These are phyloP conservation scores for Channallabes apus DNA, from an alignment of 2,797 vertebrate genomes.

Conservation along the genomic window DNA sequence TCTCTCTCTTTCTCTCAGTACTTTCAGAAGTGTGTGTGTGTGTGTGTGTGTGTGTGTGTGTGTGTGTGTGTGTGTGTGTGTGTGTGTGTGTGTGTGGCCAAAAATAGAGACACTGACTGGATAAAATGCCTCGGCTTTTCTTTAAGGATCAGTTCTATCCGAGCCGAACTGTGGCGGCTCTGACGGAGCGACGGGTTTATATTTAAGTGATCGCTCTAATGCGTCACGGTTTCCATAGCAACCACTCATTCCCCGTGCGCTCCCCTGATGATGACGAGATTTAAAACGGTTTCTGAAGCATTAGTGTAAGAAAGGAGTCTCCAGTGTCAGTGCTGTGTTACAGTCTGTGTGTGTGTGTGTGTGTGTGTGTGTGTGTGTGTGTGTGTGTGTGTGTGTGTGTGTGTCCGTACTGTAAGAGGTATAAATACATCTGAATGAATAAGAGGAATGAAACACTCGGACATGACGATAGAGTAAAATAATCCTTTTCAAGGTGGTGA, in stretches of 20 bases:
- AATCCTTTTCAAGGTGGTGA: background rate
- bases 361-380: too few relatives aligned
- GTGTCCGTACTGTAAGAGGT: too few relatives aligned
- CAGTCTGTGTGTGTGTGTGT: background rate
- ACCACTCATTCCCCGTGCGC: background rate
- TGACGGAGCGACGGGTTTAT: background rate
- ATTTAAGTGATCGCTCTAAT: background rate
- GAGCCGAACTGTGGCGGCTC: background rate
- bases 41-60: conserved; percentile 32
- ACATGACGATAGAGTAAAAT: background rate
- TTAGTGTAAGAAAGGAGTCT: background rate
- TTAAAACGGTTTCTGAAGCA: background rate
- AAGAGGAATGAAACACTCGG: background rate
- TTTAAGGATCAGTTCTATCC: background rate
- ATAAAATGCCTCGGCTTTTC: conserved; percentile 11
- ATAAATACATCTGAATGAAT: too few relatives aligned
- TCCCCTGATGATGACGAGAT: background rate
- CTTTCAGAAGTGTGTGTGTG: conserved; percentile 24
- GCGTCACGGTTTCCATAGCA: background rate
- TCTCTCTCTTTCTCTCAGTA: conserved; percentile 25
- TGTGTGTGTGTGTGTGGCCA: conserved; percentile 10
- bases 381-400: too few relatives aligned
- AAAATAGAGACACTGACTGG: conserved; percentile 32
- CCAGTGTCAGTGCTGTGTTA: background rate
- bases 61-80: conserved; percentile 38